phyloP scores from a whole-genome alignment of 2,113 vertebrate genomes.

The Grallaria varia region DNA sequence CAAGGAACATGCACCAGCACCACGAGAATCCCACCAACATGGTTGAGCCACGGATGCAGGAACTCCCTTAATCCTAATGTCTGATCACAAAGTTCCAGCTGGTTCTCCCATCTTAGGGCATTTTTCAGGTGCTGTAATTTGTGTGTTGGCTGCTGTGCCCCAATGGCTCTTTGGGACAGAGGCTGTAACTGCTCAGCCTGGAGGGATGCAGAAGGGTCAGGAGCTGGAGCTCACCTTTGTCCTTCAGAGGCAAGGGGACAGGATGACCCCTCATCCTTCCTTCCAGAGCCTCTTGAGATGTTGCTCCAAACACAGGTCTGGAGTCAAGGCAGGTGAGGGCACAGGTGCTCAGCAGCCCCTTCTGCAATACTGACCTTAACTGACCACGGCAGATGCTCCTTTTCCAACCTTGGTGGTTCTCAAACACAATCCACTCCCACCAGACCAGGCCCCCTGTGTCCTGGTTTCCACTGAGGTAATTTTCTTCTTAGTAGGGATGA shows the following conservation, averaged over 20 bases:
- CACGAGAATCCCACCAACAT: rapidly evolving
- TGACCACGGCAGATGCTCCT: too few species aligned
- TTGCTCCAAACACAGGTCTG: background rate
- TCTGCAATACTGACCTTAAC: rapidly evolving
- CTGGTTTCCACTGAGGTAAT: background rate
- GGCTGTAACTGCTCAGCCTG: background rate
- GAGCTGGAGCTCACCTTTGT: too few species aligned
- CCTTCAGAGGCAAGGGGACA: background rate
- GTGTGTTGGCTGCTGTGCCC: background rate
- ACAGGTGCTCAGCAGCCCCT: background rate
- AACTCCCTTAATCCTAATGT: background rate
- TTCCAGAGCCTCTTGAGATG: background rate
- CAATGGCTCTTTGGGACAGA: background rate
- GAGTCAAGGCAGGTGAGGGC: background rate
- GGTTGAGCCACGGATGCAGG: rapidly evolving
- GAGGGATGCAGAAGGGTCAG: background rate
- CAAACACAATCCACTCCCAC: too few species aligned
- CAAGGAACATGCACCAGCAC: background rate
- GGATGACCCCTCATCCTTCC: background rate
- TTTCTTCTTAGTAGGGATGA: background rate
- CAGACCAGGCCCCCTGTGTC: rapidly evolving
- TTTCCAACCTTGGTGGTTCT: background rate
- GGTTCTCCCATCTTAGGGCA: background rate
- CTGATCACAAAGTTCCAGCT: background rate
- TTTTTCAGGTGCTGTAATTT: background rate